Base-by-base conservation (phyloP, 2,888 invertebrate species). In the Drosophila atripex region DNA sequence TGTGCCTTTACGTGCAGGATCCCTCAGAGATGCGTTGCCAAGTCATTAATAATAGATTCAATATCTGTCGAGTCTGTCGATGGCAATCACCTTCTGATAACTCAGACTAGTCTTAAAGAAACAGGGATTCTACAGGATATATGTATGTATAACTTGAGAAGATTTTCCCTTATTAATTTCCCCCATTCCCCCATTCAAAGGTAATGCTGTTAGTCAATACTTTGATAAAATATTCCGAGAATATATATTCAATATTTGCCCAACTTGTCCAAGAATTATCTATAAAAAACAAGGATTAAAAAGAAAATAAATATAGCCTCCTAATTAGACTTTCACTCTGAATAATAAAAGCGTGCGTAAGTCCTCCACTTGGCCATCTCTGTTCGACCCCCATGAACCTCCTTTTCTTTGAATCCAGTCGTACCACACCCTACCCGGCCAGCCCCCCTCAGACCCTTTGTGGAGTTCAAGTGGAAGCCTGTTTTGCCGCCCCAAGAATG, bases 11-110 rank as follows among this genome's bases (percentile, higher is more conserved):
- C 18, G 6, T 35, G 35, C 35, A 35, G 35, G 51, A 6, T 28
- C 21, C 38, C 12, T 39, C 47, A 16, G 38, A 65, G 64, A 65
- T 64, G 64, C 66, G 32, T 52, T 30, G 53, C 35, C 51, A 53
- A 61, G 52, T 46, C 66, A 65, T 65, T 65, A 65, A 64, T 65
- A 39, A 38, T 21, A 23, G 35, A 32, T 52, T 23, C 16, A 53
- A 12, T 25, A 23, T 30, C 38, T 38, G 35, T 51, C 43, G 21
- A 64, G 11, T 9, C 41, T 49, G 30, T 32, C 32, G 18, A 11
- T 14, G 8, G 41, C 6, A 39, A 30, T 23, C 3, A n/a, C 45
- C 12, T 28, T 28, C 28, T 8, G 28, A 9, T 28, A 28, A 28
- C 28, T 28, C 2, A 9, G 28, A 28, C 8, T 28, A 28, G 28